Base-by-base conservation (phyloP, 64 coral and sea anemone genomes). In the Acropora yongei region DNA sequence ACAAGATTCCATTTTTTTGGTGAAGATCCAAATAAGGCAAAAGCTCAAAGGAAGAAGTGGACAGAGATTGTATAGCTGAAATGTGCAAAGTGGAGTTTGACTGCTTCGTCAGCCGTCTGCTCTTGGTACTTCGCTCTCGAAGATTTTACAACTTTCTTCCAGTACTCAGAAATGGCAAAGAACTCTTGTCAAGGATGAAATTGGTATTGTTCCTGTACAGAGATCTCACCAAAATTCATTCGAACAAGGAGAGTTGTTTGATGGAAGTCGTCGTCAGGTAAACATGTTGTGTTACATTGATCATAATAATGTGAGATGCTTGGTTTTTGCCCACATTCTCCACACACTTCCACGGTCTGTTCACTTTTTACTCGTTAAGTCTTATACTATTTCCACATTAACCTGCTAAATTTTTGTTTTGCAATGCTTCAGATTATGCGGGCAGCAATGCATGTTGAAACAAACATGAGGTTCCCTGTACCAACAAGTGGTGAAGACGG, bases 1-100 rank as follows among this genome's bases (percentile, higher is more conserved):
- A 89, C 41, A 61, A 43, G 20, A 89, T 89, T 47, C 88, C 88
- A 6, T 89, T 41, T 90, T 90, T 18, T 13, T 30, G 60, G 57
- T 6, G 88, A 90, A 41, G 55, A 90, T 69, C 41, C 76, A 14
- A 57, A 39, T 45, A 76, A 89, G 17, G 88, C 88, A 1, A 67
- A 2, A 13, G 30, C 16, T 17, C 39, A 55, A 3, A 49, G 88
- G 55, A 89, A 68, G 18, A 58, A 57, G 14, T 89, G 88, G 88
- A 46, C 41, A 8, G 88, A 90, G 30, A 80, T 90, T 44, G 88
- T 90, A 14, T 2, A 58, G 50, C 4, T 50, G 3, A 58, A 16
- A 18, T 14, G 77, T 8, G 16, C 46, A 13, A 81, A 72, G 11
- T 55, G 88, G 88, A 41, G 5, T 19, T 45, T 78, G 72, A 72